Percentiles rank a stretch among this genome's conserved stretches.
Conservation (phyloP, 2,113 vertebrate genomes). For the Xiphorhynchus elegans region DNA sequence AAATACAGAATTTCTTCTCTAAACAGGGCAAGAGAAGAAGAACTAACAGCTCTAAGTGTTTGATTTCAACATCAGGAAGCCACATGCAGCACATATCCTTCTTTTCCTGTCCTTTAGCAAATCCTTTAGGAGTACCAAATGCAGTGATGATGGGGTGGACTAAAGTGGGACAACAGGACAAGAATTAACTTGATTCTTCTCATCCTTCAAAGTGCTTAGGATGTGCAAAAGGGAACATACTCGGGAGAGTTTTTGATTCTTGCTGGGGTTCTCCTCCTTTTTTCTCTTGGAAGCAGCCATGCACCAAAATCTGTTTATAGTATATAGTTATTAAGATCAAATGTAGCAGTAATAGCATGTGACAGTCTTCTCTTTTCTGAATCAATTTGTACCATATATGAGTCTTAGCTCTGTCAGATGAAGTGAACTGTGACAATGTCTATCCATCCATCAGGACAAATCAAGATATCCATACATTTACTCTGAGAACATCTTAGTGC, state of each 20-base stretch:
- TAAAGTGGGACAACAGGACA: neutral
- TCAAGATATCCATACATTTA: constrained; percentile 18
- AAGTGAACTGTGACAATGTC: constrained; percentile 47
- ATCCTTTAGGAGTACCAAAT: neutral
- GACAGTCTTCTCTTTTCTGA: constrained; percentile 45
- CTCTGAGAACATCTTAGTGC: neutral
- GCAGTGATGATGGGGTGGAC: neutral
- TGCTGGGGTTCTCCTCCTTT: neutral
- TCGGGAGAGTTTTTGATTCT: constrained; percentile 1
- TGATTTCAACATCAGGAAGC: neutral
- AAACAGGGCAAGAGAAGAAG: neutral
- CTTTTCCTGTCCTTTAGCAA: neutral
- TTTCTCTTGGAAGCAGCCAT: neutral
- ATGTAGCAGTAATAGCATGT: constrained; percentile 16
- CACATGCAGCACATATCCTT: neutral
- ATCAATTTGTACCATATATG: constrained; percentile 17
- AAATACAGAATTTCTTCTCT: neutral
- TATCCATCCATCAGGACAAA: constrained; percentile 55
- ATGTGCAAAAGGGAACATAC: neutral
- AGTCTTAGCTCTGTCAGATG: constrained; percentile 41
- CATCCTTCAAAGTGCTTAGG: neutral
- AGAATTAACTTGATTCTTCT: neutral
- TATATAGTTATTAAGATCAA: constrained; percentile 39
- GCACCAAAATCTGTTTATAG: constrained; percentile 38
- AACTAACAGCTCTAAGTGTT: neutral